Conservation (phyloP, 2,888 invertebrate genomes). For the Camptogramma bilineatum region DNA sequence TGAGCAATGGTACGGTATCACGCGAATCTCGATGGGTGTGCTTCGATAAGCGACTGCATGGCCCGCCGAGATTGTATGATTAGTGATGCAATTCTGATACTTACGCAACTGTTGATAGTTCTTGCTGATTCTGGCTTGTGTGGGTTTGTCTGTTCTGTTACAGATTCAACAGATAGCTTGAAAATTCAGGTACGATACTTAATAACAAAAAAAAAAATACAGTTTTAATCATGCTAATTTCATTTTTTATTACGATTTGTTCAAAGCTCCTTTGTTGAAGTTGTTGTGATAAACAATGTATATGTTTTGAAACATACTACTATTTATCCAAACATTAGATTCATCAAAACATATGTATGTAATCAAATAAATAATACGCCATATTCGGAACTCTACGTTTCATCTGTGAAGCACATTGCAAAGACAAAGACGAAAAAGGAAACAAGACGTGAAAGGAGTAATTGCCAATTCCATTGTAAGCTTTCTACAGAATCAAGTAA, state of each 20-base stretch:
- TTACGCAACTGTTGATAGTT: slow-evolving; percentile 35
- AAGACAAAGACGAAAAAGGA: slow-evolving; percentile 6
- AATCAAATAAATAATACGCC: neutral
- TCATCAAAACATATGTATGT: no score
- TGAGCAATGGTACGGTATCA: slow-evolving; percentile 43
- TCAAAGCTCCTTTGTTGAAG: no score
- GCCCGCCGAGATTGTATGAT: slow-evolving; percentile 39
- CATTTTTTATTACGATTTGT: no score
- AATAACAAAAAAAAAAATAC: no score
- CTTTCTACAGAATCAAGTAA: slow-evolving; percentile 36
- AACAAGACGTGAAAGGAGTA: slow-evolving; percentile 4
- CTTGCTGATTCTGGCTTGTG: slow-evolving; percentile 24
- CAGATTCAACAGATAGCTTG: neutral
- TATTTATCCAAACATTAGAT: no score
- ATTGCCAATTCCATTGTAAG: slow-evolving; percentile 15
- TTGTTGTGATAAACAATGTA: no score
- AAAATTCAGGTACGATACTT: neutral
- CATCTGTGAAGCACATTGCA: neutral
- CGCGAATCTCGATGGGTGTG: slow-evolving; percentile 42
- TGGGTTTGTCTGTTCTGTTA: slow-evolving; percentile 7
- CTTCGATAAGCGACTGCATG: slow-evolving; percentile 37
- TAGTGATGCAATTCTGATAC: slow-evolving; percentile 41
- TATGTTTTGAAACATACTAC: no score
- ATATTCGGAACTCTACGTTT: neutral
- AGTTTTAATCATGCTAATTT: no score